These are phyloP conservation scores for Calameuta pallipes DNA, from an alignment of 2,888 invertebrate genomes.

Conservation along the genomic window DNA sequence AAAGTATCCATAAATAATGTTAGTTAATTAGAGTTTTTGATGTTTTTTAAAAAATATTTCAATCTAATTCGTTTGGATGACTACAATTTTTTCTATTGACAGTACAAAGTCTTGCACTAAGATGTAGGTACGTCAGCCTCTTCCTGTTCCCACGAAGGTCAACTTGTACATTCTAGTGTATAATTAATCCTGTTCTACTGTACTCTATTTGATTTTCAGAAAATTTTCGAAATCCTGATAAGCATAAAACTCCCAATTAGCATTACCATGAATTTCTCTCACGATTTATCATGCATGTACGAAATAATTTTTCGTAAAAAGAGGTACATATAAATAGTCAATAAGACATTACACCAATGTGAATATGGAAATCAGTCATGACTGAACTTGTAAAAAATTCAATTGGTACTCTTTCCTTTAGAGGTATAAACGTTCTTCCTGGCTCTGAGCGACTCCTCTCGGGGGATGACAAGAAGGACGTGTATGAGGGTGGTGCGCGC, in stretches of 20 bases:
- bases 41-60: background rate
- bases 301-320: background rate
- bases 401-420: background rate
- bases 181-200: background rate
- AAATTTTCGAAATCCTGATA: background rate
- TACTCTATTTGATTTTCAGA: background rate
- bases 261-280: background rate
- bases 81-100: background rate
- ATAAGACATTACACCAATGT: background rate
- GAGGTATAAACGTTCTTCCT: background rate
- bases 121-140: background rate
- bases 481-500: slow-evolving; percentile 46
- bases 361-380: background rate
- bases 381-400: background rate
- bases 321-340: background rate
- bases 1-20: background rate
- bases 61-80: background rate
- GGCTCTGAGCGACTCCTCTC: background rate
- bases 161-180: background rate
- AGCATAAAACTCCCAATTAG: background rate
- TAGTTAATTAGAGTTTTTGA: background rate
- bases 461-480: slow-evolving; percentile 31
- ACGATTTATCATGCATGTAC: background rate
- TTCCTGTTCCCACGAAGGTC: background rate
- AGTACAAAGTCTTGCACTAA: background rate